Evolutionary conservation across 2,888 invertebrate genomes (phyloP), one percentile per base, ranked within the genome.

Genomic region (Julus scandinavius): DNA sequence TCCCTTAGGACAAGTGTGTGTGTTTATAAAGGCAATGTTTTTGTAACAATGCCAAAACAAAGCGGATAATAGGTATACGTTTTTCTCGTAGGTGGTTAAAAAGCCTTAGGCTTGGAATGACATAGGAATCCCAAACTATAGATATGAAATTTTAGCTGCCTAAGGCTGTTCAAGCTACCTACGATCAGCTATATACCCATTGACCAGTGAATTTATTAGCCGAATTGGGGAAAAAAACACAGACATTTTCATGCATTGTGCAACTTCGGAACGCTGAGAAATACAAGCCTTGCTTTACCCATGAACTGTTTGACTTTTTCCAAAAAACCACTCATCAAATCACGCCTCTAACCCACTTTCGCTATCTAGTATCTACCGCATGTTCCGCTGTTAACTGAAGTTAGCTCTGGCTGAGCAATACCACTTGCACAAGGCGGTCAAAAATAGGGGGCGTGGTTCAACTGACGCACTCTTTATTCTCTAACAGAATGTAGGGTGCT

Each of bases 321-420:
- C n/a, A 58, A 17, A 58, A 58, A 58, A 58, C n/a, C 15, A 58
- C 15, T 58, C 58, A n/a, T 58, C 58, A n/a, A 58, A 17, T 58
- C 58, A 58, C 58, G 58, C 58, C 58, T 58, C 58, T 58, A 58
- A 58, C 58, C 58, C 58, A n/a, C 58, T 58, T 58, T 58, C n/a
- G 17, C n/a, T n/a, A n/a, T n/a, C n/a, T n/a, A n/a, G n/a, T 58
- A 17, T 54, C 54, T 54, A 15, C 54, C 54, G 11, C 15, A n/a
- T 17, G 41, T 45, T 45, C 41, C 4, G 17, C 5, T 4, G 17
- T n/a, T n/a, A n/a, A n/a, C n/a, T n/a, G n/a, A 17, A 1, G n/a
- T n/a, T 58, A n/a, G 58, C 17, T 54, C 58, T 58, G n/a, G 5
- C 58, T 58, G 58, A 58, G 58, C n/a, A 58, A 2, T 54, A 4